Base-by-base conservation (phyloP, 2,888 invertebrate species). In the Pristionchus maxplancki region DNA sequence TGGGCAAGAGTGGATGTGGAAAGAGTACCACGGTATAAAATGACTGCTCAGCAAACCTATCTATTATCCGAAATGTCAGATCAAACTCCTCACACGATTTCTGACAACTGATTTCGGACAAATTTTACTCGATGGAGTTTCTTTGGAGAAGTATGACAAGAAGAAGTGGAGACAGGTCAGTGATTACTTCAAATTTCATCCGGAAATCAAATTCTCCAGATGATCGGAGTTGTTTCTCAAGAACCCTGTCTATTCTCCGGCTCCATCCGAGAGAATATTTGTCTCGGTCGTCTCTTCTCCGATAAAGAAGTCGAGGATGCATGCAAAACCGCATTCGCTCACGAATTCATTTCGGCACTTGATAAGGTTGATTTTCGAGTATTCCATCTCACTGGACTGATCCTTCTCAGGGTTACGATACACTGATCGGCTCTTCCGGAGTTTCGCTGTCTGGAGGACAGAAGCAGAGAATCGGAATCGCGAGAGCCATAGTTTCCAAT, bases 1-100 rank as follows among this genome's bases (percentile, higher is more conserved):
- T 85, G 4, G 85, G 85, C 44, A 85, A 85, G 64, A 85, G 85
- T 40, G 85, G 85, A 1, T 85, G 85, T 17, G 85, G 85, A 34
- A 85, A 85, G 64, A 85, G 85, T n/a, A 85, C 85, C 9, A 64
- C 64, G 40, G 85, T 85, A 15, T 2, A 31, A 28, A 40, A 37
- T 31, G 17, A 31, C 0, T 31, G 3, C 15, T 8, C 15, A 34
- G 11, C 13, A 9, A 67, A 31, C 64, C 31, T 64, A 37, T n/a
- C n/a, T n/a, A n/a, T n/a, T n/a, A n/a, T n/a, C n/a, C n/a, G n/a
- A n/a, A n/a, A n/a, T n/a, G n/a, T 62, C 85, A 85, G 85, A 37
- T 85, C 31, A 40, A 64, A 62, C 64, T 85, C 17, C n/a, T 85
- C 40, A 85, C 85, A n/a, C 24, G 64, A 28, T 85, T 85, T 6